phyloP scores from a whole-genome alignment of 2,888 invertebrate species.

The Bellardia pandia region DNA sequence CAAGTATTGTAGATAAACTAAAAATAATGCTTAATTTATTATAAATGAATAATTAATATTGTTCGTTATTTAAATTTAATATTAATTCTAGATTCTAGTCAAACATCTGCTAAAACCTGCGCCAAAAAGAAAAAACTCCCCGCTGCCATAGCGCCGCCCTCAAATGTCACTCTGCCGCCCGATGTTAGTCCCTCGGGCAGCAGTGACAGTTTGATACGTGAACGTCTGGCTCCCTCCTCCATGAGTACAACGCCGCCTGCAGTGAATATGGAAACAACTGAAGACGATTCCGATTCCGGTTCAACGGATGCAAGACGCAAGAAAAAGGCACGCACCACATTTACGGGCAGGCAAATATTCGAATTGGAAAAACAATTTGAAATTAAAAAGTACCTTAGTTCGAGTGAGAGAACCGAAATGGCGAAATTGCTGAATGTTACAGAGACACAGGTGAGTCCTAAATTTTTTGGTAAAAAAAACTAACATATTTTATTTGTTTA shows the following conservation, averaged over 20 bases:
- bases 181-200: constrained; percentile 80
- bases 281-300: constrained; percentile 85
- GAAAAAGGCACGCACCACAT: constrained; percentile 96
- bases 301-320: constrained; percentile 86
- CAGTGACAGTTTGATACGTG: constrained; percentile 80
- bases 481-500: too few relatives aligned
- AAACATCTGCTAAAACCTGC: constrained; percentile 76
- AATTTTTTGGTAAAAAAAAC: too few relatives aligned
- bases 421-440: constrained; percentile 96
- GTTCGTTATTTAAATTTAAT: not conserved
- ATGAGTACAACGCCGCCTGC: constrained; percentile 73
- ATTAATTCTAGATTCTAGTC: constrained; percentile 72
- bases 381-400: constrained; percentile 97
- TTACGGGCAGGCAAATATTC: constrained; percentile 97
- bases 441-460: constrained; percentile 93
- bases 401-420: constrained; percentile 97
- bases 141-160: constrained; percentile 42
- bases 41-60: not conserved
- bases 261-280: constrained; percentile 82
- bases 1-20: not conserved
- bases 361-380: constrained; percentile 98
- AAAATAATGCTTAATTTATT: not conserved
- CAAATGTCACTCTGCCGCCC: constrained; percentile 74
- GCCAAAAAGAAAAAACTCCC: constrained; percentile 81
- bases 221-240: constrained; percentile 75